These are phyloP conservation scores for Ectemnius lituratus DNA, from an alignment of 2,888 invertebrate genomes.

Conservation along the genomic window DNA sequence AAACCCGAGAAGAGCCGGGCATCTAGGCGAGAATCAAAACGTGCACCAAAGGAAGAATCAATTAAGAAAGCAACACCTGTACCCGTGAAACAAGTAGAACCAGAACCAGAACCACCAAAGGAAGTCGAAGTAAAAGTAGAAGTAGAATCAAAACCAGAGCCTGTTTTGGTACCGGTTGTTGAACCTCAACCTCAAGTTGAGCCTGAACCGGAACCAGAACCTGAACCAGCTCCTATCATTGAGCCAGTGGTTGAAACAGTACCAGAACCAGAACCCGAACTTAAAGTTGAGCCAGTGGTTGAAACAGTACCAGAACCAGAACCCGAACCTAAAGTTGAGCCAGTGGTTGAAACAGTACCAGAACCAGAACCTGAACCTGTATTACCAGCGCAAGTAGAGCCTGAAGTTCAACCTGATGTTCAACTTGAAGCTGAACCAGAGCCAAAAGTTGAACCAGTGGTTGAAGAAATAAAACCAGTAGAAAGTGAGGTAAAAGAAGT, in stretches of 20 bases:
- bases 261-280: constrained; percentile 42
- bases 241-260: constrained; percentile 32
- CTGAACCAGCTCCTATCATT: constrained; percentile 31
- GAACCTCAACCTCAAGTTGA: constrained; percentile 28
- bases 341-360: constrained; percentile 30
- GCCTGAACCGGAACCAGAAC: constrained; percentile 30
- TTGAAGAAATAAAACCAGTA: background rate
- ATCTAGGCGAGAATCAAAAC: background rate
- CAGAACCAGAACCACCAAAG: constrained; percentile 17
- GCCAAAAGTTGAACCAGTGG: background rate
- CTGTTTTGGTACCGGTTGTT: constrained; percentile 18
- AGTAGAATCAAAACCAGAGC: constrained; percentile 39
- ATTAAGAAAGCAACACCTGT: constrained; percentile 8
- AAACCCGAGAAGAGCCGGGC: constrained; percentile 15
- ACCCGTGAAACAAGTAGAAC: constrained; percentile 20
- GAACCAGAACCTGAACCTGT: constrained; percentile 39
- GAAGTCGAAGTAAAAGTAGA: constrained; percentile 40
- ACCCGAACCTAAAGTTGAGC: constrained; percentile 24
- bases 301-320: constrained; percentile 45
- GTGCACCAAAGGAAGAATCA: constrained; percentile 7
- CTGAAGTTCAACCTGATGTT: constrained; percentile 4
- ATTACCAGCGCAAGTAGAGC: background rate
- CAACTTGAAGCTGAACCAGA: constrained; percentile 23
- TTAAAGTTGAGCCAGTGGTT: constrained; percentile 26
- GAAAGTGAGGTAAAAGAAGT: constrained; percentile 16